These are phyloP conservation scores for Labrus mixtus DNA, from an alignment of 2,113 vertebrate genomes.

Conservation along the genomic window DNA sequence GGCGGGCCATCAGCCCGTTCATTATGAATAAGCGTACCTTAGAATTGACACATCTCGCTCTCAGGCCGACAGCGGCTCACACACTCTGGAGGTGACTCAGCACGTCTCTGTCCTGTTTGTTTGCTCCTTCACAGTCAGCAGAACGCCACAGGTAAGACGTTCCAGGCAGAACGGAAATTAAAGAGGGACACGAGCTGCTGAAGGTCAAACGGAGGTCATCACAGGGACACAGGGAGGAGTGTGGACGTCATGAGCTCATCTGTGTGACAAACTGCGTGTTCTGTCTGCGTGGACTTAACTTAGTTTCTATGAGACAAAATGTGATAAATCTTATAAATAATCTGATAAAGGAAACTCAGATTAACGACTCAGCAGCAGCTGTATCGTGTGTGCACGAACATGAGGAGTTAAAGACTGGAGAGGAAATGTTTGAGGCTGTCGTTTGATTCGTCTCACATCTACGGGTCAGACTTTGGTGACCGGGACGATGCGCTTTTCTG, in stretches of 20 bases:
- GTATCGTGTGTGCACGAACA: neutral
- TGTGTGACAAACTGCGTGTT: conserved; percentile 23
- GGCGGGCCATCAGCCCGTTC: conserved; percentile 74
- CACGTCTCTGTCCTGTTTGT: conserved; percentile 37
- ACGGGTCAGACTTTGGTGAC: too few species aligned
- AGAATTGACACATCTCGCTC: conserved; percentile 75
- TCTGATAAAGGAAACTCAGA: neutral
- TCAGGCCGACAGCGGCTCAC: conserved; percentile 19
- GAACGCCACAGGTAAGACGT: conserved; percentile 35
- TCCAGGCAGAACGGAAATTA: conserved; percentile 30
- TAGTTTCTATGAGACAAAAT: neutral
- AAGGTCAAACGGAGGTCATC: conserved; percentile 49
- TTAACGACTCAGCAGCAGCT: neutral
- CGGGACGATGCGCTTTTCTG: too few species aligned
- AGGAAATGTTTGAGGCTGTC: too few species aligned
- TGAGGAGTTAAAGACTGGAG: too few species aligned
- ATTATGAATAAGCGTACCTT: conserved; percentile 83
- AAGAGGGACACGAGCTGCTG: conserved; percentile 31
- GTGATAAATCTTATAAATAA: conserved; percentile 10
- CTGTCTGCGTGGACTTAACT: conserved; percentile 14
- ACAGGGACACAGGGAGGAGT: conserved; percentile 12
- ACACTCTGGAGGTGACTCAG: conserved; percentile 55
- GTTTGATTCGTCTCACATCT: too few species aligned
- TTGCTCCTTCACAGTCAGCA: conserved; percentile 59
- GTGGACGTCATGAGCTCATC: conserved; percentile 23